Percentiles rank a stretch among this genome's conserved stretches.
Evolutionary conservation across 2,888 invertebrate species (phyloP).

Genomic region (Nomada ruficornis): DNA sequence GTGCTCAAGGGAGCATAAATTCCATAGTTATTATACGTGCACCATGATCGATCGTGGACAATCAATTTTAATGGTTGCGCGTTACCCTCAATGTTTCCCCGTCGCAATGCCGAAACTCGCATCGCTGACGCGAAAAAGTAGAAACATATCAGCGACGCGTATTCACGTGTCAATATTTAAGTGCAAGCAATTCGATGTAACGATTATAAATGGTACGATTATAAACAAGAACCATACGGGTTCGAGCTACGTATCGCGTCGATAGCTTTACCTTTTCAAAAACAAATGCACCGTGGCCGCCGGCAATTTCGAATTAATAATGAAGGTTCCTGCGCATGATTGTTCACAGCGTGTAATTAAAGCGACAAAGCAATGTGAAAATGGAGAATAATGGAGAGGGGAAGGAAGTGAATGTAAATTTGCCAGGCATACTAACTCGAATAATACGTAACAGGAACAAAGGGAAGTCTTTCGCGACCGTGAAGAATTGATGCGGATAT

Average conservation of each 20-base stretch:
- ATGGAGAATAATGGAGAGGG: conserved; percentile 11
- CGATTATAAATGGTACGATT: conserved; percentile 11
- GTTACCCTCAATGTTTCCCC: neutral
- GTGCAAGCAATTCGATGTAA: neutral
- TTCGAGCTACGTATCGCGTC: neutral
- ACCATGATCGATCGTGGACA: neutral
- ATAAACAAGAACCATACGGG: neutral
- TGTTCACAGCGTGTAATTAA: conserved; percentile 29
- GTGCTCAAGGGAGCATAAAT: neutral
- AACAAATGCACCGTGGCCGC: neutral
- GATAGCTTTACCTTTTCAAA: conserved; percentile 3
- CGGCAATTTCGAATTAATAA: conserved; percentile 17
- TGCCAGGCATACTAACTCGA: conserved; percentile 30
- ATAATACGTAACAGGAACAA: conserved; percentile 47
- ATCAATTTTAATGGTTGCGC: neutral
- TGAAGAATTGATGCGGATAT: conserved; percentile 64
- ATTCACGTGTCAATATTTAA: conserved; percentile 17
- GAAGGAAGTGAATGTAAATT: conserved; percentile 56
- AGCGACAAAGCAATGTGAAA: conserved; percentile 22
- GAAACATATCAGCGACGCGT: neutral
- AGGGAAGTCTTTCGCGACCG: conserved; percentile 34
- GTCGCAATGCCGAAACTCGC: neutral
- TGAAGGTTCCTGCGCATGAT: conserved; percentile 2
- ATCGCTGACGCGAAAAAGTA: neutral
- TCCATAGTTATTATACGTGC: neutral